Conservation (phyloP, 2,113 vertebrate genomes). For the Phalacrocorax pelagicus region DNA sequence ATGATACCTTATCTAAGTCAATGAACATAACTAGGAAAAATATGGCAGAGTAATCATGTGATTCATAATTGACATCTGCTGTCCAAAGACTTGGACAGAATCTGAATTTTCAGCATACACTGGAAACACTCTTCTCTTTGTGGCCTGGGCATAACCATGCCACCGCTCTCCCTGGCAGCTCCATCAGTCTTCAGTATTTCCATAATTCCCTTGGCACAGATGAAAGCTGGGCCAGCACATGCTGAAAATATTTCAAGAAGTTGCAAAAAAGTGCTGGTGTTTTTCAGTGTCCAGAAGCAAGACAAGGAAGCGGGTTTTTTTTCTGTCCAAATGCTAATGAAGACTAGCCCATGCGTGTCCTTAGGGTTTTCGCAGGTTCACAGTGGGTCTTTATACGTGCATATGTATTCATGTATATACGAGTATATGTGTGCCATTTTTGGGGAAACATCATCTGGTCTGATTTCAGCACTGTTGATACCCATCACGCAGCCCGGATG, state of each 20-base stretch:
- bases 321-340: not conserved
- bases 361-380: not conserved
- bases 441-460: not conserved
- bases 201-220: not conserved
- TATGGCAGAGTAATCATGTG: conserved; percentile 44
- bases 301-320: not conserved
- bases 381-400: not conserved
- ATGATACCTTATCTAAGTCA: conserved; percentile 64
- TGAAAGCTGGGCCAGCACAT: not conserved
- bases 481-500: not conserved
- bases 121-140: not conserved
- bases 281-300: conserved; percentile 8
- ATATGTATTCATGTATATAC: not conserved
- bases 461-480: not conserved
- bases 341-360: not conserved
- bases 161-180: not conserved
- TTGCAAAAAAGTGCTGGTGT: not conserved
- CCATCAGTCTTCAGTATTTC: not conserved
- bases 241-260: conserved; percentile 49
- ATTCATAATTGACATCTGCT: conserved; percentile 62
- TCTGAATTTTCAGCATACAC: conserved; percentile 13
- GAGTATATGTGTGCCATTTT: not conserved
- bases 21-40: conserved; percentile 60
- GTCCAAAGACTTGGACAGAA: conserved; percentile 45
- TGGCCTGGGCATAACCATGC: not conserved